A percentile compares a stretch with the other conserved stretches of the same genome.
These are phyloP conservation scores for Pteropus alecto DNA, from an alignment of 2,113 vertebrate genomes.

Conservation along the genomic window DNA sequence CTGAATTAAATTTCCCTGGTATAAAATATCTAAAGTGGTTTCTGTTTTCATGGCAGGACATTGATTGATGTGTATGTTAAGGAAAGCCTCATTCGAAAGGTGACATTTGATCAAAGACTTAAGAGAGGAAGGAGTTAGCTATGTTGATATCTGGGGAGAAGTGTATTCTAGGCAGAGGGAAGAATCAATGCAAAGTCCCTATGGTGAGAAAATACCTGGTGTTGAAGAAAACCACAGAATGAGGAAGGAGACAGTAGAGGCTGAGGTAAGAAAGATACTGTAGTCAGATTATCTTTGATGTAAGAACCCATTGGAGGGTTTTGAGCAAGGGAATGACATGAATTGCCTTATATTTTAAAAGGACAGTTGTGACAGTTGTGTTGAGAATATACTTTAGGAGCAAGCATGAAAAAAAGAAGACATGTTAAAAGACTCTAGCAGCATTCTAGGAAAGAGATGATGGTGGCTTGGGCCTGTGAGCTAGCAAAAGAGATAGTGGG, in stretches of 20 bases:
- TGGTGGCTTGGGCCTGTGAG: not conserved
- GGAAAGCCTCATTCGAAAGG: constrained; percentile 20
- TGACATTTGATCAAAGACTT: constrained; percentile 57
- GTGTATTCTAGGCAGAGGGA: not conserved
- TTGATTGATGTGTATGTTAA: constrained; percentile 27
- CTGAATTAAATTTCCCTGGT: constrained; percentile 48
- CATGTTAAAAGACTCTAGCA: not conserved
- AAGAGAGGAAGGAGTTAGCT: not conserved
- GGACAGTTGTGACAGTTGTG: not conserved
- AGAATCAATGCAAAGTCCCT: not conserved
- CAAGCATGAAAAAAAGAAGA: not conserved
- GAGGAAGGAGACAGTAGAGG: not conserved
- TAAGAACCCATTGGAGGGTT: not conserved
- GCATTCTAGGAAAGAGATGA: not conserved
- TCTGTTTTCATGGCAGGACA: constrained; percentile 37
- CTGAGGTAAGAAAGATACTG: not conserved
- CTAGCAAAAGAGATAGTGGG: not conserved
- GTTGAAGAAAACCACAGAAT: not conserved
- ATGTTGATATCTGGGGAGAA: not conserved
- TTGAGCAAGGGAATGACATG: not conserved
- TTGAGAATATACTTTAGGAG: not conserved
- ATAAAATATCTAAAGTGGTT: constrained; percentile 19
- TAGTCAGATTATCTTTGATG: not conserved
- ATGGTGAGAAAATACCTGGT: not conserved
- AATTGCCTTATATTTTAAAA: not conserved